phyloP scores from a whole-genome alignment of 1,140 invertebrate genomes.

The Tetramorium simillimum region DNA sequence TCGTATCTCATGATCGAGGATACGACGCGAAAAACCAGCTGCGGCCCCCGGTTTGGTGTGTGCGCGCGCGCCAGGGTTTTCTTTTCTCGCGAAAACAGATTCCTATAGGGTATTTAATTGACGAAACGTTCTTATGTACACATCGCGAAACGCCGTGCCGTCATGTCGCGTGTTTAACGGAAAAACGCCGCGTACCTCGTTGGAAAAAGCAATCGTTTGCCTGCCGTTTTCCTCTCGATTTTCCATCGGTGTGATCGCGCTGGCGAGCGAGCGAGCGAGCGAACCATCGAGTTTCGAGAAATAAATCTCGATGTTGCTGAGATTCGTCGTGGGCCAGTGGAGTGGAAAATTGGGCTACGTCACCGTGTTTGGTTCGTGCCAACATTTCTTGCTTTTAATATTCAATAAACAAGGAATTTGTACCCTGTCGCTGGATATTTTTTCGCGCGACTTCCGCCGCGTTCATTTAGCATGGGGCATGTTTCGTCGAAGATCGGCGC shows the following conservation, averaged over 20 bases:
- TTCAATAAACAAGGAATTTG: slow-evolving; percentile 58
- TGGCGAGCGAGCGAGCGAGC: slow-evolving; percentile 20
- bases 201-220: neutral
- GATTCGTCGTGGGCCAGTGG: slow-evolving; percentile 45
- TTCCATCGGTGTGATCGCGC: slow-evolving; percentile 22
- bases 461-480: neutral
- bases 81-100: neutral
- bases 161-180: neutral
- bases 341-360: slow-evolving; percentile 69
- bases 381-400: slow-evolving; percentile 54
- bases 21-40: neutral
- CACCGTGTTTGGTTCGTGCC: slow-evolving; percentile 59
- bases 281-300: slow-evolving; percentile 59
- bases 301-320: slow-evolving; percentile 62
- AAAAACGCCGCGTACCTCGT: neutral
- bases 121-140: neutral
- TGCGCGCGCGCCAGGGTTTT: neutral
- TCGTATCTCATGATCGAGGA: neutral
- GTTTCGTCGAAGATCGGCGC: neutral
- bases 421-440: slow-evolving; percentile 23
- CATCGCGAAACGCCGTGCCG: neutral
- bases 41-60: neutral
- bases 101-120: slow-evolving; percentile 32
- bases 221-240: slow-evolving; percentile 13
- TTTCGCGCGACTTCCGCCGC: slow-evolving; percentile 14